A percentile compares a stretch with the other conserved stretches of the same genome.
phyloP scores from a whole-genome alignment of 1,140 invertebrate species.

The Mercenaria mercenaria region DNA sequence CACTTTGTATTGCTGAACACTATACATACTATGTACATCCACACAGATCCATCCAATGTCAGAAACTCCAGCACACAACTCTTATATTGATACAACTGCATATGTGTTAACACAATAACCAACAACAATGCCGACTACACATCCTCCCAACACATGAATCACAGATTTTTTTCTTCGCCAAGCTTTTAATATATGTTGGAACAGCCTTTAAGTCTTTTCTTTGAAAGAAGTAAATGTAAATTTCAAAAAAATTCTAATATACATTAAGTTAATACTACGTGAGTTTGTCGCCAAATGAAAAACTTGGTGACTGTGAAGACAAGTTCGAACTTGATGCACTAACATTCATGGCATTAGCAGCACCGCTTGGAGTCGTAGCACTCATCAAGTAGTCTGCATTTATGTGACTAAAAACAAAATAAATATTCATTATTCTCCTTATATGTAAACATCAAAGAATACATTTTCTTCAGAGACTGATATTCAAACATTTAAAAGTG shows the following conservation, averaged over 20 bases:
- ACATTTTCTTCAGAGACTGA: background rate
- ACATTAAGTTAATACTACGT: slow-evolving; percentile 76
- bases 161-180: slow-evolving; percentile 14
- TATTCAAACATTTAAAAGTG: too few species aligned
- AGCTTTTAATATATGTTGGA: background rate
- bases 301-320: slow-evolving; percentile 77
- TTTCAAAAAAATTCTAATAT: too few species aligned
- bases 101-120: too few species aligned
- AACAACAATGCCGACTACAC: too few species aligned
- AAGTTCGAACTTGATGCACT: slow-evolving; percentile 65
- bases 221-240: background rate
- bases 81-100: too few species aligned
- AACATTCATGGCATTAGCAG: slow-evolving; percentile 50
- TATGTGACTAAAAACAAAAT: slow-evolving; percentile 56
- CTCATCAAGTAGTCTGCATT: slow-evolving; percentile 42
- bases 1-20: background rate
- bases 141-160: background rate
- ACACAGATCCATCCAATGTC: background rate
- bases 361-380: slow-evolving; percentile 53
- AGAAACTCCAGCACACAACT: background rate
- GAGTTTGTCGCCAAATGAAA: slow-evolving; percentile 82
- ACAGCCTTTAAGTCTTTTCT: background rate
- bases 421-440: slow-evolving; percentile 45
- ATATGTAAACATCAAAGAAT: too few species aligned
- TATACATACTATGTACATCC: background rate